A percentile compares a stretch with the other conserved stretches of the same genome.
Conservation (phyloP, 1,140 invertebrate genomes). For the Drosophila ficusphila region DNA sequence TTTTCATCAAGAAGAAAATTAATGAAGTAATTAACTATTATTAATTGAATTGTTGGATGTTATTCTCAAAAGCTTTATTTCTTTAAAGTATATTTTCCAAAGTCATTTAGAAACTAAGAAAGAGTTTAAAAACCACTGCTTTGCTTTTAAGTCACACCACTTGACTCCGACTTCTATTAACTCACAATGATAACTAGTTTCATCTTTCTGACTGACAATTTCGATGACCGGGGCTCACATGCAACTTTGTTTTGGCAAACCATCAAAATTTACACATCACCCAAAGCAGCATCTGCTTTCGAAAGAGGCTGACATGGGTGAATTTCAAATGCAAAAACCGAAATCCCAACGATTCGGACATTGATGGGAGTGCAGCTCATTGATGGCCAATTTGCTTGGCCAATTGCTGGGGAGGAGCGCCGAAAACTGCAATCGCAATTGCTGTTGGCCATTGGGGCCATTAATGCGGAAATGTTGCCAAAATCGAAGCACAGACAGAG, state of each 20-base stretch:
- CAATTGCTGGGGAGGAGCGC: conserved; percentile 66
- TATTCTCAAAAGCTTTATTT: too few relatives aligned
- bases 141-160: not conserved
- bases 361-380: conserved; percentile 51
- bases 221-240: conserved; percentile 9
- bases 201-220: conserved; percentile 1
- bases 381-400: conserved; percentile 68
- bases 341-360: conserved; percentile 29
- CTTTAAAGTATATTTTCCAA: too few relatives aligned
- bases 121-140: too few relatives aligned
- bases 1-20: too few relatives aligned
- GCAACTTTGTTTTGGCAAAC: conserved; percentile 25
- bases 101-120: too few relatives aligned
- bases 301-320: not conserved
- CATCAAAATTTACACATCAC: conserved; percentile 36
- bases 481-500: conserved; percentile 6
- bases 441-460: conserved; percentile 49
- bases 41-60: too few relatives aligned
- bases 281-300: conserved; percentile 12
- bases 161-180: not conserved
- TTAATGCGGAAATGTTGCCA: conserved; percentile 58
- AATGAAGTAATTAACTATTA: too few relatives aligned
- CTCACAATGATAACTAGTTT: not conserved
- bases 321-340: conserved; percentile 34
- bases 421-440: conserved; percentile 41